These are phyloP conservation scores for Apis dorsata DNA, from an alignment of 1,140 invertebrate genomes.

Conservation along the genomic window DNA sequence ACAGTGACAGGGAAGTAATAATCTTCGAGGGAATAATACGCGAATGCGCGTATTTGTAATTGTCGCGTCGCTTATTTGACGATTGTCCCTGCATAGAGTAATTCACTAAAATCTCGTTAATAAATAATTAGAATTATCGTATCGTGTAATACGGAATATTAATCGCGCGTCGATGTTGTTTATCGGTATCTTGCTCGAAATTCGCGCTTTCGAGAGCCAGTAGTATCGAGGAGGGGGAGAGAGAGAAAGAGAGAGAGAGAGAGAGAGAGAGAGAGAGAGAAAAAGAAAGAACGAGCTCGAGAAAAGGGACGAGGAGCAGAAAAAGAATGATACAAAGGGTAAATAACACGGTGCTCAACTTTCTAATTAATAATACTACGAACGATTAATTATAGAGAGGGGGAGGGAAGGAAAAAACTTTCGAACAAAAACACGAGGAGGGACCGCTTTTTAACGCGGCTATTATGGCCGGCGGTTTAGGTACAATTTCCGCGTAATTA, in stretches of 20 bases:
- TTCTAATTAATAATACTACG: slow-evolving; percentile 40
- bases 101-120: slow-evolving; percentile 58
- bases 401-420: slow-evolving; percentile 6
- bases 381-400: slow-evolving; percentile 31
- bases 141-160: slow-evolving; percentile 33
- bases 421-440: background rate
- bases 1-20: slow-evolving; percentile 35
- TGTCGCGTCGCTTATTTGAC: slow-evolving; percentile 57
- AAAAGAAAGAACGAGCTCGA: background rate
- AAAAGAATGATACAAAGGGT: background rate
- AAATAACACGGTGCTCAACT: slow-evolving; percentile 17
- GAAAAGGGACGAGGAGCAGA: background rate
- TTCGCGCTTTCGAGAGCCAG: background rate
- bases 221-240: background rate
- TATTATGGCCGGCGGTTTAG: slow-evolving; percentile 59
- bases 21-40: slow-evolving; percentile 56
- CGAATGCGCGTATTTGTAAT: slow-evolving; percentile 43
- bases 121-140: slow-evolving; percentile 61
- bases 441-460: slow-evolving; percentile 54
- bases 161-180: slow-evolving; percentile 14
- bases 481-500: slow-evolving; percentile 77
- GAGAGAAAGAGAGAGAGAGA: background rate
- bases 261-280: no score
- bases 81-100: slow-evolving; percentile 35
- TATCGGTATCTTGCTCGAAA: background rate